Evolutionary conservation across 2,113 vertebrate species (phyloP), one percentile per base, ranked within the genome.

Genomic region (Tyto alba): DNA sequence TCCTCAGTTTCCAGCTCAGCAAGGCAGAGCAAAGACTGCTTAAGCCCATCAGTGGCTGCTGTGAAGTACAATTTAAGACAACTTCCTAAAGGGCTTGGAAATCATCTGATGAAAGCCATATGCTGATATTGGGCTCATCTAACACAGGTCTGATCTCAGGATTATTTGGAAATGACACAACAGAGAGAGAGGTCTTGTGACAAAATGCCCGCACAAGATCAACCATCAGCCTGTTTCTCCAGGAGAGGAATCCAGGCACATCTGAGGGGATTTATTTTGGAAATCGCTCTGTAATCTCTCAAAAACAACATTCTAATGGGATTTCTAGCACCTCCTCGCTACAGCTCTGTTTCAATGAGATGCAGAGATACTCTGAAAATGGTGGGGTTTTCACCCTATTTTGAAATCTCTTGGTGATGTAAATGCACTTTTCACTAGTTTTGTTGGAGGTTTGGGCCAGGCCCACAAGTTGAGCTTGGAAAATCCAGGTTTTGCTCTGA

Each of bases 21-120:
- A 63, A 76, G 48, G 27, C 50, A 25, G 64, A 77, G 55, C 21
- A 63, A 77, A 90, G 56, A 27, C 68, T 88, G 55, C 40, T 75
- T 75, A 92, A 95, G 56, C 43, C 79, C 15, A 1, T 48, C 68
- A 56, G 64, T 21, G 59, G 66, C 86, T 93, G 78, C 83, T 52
- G 59, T 66, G 90, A 93, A 77, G 64, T 32, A 10, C 56, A 75
- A 77, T 67, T 67, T 59, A 32, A 92, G 40, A 82, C 89, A 88
- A 1, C 25, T 72, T 96, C 64, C 90, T 78, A n/a, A 96, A 74
- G 72, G 41, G 71, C 79, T 81, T 75, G 83, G 83, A 88, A 81
- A 90, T 91, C 45, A 67, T 80, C 92, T 95, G 94, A 93, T 94
- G 95, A 93, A 93, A 97, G 92, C 88, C 88, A 85, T 92, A 52